Evolutionary conservation across 2,888 invertebrate genomes (phyloP).

Genomic region (Parnassius orleans): DNA sequence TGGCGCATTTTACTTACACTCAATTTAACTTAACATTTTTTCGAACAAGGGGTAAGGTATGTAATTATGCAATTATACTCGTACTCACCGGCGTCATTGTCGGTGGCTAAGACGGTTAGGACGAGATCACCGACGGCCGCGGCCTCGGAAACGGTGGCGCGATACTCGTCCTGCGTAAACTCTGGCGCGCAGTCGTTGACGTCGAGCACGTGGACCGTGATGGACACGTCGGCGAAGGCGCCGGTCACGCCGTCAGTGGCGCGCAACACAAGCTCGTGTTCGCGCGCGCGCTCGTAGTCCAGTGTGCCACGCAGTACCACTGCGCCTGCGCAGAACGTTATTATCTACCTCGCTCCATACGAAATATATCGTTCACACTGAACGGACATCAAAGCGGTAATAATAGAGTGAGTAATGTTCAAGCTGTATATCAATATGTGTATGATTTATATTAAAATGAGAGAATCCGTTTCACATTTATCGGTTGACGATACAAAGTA

Average conservation of each 20-base stretch:
- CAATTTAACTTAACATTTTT: too few species aligned
- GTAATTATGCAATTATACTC: too few species aligned
- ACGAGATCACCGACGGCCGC: constrained; percentile 83
- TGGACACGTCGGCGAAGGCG: constrained; percentile 91
- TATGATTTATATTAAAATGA: too few species aligned
- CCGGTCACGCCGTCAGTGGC: constrained; percentile 96
- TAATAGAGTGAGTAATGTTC: not conserved
- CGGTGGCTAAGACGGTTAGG: constrained; percentile 78
- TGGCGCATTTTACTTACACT: too few species aligned
- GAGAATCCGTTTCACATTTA: too few species aligned
- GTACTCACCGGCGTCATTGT: constrained; percentile 86
- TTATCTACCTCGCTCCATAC: not conserved
- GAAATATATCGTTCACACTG: not conserved
- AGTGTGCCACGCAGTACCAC: constrained; percentile 92
- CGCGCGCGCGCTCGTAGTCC: constrained; percentile 91
- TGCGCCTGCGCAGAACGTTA: constrained; percentile 83
- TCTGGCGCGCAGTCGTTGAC: constrained; percentile 95
- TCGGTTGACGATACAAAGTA: too few species aligned
- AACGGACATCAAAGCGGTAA: not conserved
- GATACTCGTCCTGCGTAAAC: constrained; percentile 89
- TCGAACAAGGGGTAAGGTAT: too few species aligned
- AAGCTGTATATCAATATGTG: not conserved
- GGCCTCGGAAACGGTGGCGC: constrained; percentile 91
- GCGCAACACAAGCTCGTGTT: constrained; percentile 89
- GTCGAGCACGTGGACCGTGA: constrained; percentile 90